Conservation (phyloP, 2,888 invertebrate species). For the Cremastinae sp. region DNA sequence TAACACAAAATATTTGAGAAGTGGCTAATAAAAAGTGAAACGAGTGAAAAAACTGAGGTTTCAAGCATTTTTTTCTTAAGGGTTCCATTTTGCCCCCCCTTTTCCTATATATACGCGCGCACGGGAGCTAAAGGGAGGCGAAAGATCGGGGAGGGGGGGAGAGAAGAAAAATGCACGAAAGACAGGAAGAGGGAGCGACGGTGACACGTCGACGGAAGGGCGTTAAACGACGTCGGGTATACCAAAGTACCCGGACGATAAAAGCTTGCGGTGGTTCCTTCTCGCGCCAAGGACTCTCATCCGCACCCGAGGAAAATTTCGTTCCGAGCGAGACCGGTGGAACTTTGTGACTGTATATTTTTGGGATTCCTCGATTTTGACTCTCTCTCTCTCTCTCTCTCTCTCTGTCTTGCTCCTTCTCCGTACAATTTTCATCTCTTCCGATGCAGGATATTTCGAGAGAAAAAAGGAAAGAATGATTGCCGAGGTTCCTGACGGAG, state of each 20-base stretch:
- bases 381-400: constrained; percentile 4
- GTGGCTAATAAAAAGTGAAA: too few species aligned
- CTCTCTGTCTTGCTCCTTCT: too few species aligned
- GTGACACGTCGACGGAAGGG: constrained; percentile 51
- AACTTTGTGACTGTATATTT: constrained; percentile 38
- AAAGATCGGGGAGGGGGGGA: too few species aligned
- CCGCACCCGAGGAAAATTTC: constrained; percentile 37
- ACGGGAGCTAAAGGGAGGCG: too few species aligned
- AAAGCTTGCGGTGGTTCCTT: constrained; percentile 61
- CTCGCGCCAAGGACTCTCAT: constrained; percentile 47
- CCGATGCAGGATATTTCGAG: neutral
- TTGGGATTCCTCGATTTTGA: constrained; percentile 9
- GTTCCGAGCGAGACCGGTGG: constrained; percentile 44
- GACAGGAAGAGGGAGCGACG: neutral
- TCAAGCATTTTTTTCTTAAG: too few species aligned
- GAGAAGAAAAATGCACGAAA: neutral
- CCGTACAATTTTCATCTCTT: neutral
- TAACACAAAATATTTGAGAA: too few species aligned
- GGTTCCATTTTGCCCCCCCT: too few species aligned
- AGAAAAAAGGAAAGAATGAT: neutral
- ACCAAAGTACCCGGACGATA: constrained; percentile 63
- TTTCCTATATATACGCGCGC: too few species aligned
- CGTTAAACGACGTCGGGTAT: constrained; percentile 66
- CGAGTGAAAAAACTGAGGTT: too few species aligned
- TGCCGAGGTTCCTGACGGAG: too few species aligned